phyloP scores from a whole-genome alignment of 2,888 invertebrate species.

The Drosophila paracracens region DNA sequence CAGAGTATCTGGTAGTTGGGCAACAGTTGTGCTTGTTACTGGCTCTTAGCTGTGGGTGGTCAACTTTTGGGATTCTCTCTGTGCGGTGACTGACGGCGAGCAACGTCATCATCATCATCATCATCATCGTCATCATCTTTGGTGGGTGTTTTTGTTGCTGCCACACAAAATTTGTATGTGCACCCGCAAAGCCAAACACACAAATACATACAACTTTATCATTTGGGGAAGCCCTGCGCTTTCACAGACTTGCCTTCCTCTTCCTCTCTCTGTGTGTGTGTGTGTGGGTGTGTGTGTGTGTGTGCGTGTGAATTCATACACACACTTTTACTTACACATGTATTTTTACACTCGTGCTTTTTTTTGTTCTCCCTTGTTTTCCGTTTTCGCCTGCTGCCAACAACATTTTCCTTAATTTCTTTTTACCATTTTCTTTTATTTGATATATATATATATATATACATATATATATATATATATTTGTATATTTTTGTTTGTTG shows the following conservation, averaged over 20 bases:
- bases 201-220: slow-evolving; percentile 64
- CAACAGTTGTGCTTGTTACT: neutral
- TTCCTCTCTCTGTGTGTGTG: slow-evolving; percentile 23
- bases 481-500: slow-evolving; percentile 25
- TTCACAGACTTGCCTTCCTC: slow-evolving; percentile 62
- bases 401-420: slow-evolving; percentile 58
- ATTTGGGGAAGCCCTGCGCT: slow-evolving; percentile 81
- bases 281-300: slow-evolving; percentile 34
- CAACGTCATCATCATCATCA: slow-evolving; percentile 34
- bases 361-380: slow-evolving; percentile 39
- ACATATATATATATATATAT: neutral
- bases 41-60: slow-evolving; percentile 51
- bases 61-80: slow-evolving; percentile 52
- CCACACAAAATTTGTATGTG: slow-evolving; percentile 57
- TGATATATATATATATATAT: slow-evolving; percentile 2
- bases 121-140: slow-evolving; percentile 24
- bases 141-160: slow-evolving; percentile 37
- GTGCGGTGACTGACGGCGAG: slow-evolving; percentile 62
- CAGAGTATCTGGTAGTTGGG: slow-evolving; percentile 28
- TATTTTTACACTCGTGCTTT: slow-evolving; percentile 46
- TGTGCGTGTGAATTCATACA: slow-evolving; percentile 30
- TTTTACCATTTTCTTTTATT: slow-evolving; percentile 35
- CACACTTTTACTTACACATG: slow-evolving; percentile 27
- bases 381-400: slow-evolving; percentile 48
- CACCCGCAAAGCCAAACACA: slow-evolving; percentile 67